These are phyloP conservation scores for Lutjanus campechanus DNA, from an alignment of 2,797 vertebrate genomes.

Conservation along the genomic window DNA sequence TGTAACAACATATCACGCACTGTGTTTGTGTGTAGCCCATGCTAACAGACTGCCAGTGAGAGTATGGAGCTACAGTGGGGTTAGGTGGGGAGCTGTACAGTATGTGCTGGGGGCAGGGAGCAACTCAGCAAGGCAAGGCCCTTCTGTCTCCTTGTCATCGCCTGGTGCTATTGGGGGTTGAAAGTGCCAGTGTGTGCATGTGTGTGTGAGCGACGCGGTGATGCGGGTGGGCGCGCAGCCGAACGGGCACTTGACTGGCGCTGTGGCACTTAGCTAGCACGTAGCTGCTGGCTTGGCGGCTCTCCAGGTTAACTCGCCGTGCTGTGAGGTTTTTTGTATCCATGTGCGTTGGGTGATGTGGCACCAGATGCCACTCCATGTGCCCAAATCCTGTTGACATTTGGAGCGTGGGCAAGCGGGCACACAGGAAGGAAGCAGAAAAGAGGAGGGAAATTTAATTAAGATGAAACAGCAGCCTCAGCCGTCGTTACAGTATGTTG, in stretches of 20 bases:
- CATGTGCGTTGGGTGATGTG: slow-evolving; percentile 89
- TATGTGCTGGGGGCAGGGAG: slow-evolving; percentile 79
- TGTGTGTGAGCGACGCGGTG: slow-evolving; percentile 66
- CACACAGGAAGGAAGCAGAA: slow-evolving; percentile 76
- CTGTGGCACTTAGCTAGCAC: slow-evolving; percentile 84
- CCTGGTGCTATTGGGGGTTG: slow-evolving; percentile 79
- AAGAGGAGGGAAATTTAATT: slow-evolving; percentile 95
- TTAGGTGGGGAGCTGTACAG: slow-evolving; percentile 69
- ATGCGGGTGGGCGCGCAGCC: slow-evolving; percentile 81
- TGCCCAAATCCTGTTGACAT: slow-evolving; percentile 98
- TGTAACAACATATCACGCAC: slow-evolving; percentile 30
- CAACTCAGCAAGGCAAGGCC: slow-evolving; percentile 76
- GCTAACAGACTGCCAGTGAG: slow-evolving; percentile 50
- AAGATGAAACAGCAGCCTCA: slow-evolving; percentile 92
- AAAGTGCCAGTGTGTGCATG: slow-evolving; percentile 72
- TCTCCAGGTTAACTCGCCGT: slow-evolving; percentile 89
- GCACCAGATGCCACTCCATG: slow-evolving; percentile 98
- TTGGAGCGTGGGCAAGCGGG: slow-evolving; percentile 87
- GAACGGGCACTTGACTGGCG: slow-evolving; percentile 85
- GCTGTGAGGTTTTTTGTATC: slow-evolving; percentile 91
- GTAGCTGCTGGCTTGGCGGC: slow-evolving; percentile 80
- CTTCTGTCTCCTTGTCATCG: slow-evolving; percentile 85
- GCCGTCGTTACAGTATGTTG: slow-evolving; percentile 85
- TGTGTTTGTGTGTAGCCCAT: slow-evolving; percentile 33
- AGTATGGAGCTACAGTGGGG: slow-evolving; percentile 55